Evolutionary conservation across 2,888 invertebrate species (phyloP).

Genomic region (Lymantria dispar): DNA sequence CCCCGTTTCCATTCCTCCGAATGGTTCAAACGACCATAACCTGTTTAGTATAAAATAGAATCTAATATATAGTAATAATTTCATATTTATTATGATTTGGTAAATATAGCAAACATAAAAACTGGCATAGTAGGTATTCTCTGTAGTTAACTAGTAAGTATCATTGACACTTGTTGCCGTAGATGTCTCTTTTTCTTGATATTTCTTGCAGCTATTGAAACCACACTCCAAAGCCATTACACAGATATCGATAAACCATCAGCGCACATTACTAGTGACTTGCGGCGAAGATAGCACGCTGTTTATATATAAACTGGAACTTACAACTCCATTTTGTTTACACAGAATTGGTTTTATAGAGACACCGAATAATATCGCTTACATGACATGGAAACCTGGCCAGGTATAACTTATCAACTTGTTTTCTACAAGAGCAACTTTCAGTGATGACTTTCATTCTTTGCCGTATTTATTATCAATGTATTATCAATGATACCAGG

Average conservation of each 20-base stretch:
- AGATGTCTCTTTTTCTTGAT: neutral
- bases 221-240: constrained; percentile 86
- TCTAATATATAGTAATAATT: too few relatives aligned
- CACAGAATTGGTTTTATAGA: constrained; percentile 86
- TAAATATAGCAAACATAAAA: too few relatives aligned
- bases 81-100: too few relatives aligned
- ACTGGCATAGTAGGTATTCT: too few relatives aligned
- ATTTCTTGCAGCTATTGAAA: constrained; percentile 77
- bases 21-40: too few relatives aligned
- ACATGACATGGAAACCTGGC: constrained; percentile 86
- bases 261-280: constrained; percentile 83
- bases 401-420: constrained; percentile 47
- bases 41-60: too few relatives aligned
- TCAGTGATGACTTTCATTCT: too few relatives aligned
- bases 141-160: too few relatives aligned
- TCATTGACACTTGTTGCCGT: neutral
- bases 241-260: constrained; percentile 82
- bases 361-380: constrained; percentile 84
- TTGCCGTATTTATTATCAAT: too few relatives aligned
- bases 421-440: too few relatives aligned
- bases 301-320: constrained; percentile 83
- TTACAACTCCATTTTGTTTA: constrained; percentile 69
- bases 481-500: too few relatives aligned
- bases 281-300: constrained; percentile 86
- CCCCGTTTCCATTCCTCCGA: too few relatives aligned